Conservation (phyloP, 2,797 vertebrate species). For the Lateolabrax maculatus region DNA sequence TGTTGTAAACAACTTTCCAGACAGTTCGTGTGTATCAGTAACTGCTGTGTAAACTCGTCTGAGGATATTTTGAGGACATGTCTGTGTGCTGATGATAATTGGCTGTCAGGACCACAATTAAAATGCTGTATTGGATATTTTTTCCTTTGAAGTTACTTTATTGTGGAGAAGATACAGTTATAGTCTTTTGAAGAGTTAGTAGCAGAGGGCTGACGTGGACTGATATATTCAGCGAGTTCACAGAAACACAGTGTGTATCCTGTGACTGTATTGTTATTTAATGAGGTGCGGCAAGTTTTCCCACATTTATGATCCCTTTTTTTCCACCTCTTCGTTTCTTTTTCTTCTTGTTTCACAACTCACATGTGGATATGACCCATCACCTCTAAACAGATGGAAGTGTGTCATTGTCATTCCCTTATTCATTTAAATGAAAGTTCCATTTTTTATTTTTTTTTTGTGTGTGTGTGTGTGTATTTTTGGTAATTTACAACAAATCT, state of each 20-base stretch:
- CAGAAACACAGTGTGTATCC: background rate
- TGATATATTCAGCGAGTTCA: background rate
- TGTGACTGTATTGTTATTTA: background rate
- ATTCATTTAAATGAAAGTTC: background rate
- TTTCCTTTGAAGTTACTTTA: background rate
- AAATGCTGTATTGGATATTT: conserved; percentile 19
- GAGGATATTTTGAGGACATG: conserved; percentile 9
- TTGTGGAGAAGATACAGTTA: background rate
- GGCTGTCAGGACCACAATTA: conserved; percentile 28
- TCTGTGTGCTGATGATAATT: conserved; percentile 36
- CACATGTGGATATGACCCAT: background rate
- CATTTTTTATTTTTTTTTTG: too few species aligned
- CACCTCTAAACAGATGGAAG: background rate
- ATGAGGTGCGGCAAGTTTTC: background rate
- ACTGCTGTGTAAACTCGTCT: conserved; percentile 5
- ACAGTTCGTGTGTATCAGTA: background rate
- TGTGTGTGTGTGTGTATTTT: too few species aligned
- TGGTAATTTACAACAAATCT: background rate
- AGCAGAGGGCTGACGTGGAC: background rate
- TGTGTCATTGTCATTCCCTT: background rate
- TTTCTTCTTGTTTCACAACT: background rate
- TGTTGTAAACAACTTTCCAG: conserved; percentile 7
- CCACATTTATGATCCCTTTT: background rate
- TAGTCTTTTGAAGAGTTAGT: background rate
- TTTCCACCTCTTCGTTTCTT: background rate